Base-by-base conservation (phyloP, 2,888 invertebrate species). In the Orthosia cruda region DNA sequence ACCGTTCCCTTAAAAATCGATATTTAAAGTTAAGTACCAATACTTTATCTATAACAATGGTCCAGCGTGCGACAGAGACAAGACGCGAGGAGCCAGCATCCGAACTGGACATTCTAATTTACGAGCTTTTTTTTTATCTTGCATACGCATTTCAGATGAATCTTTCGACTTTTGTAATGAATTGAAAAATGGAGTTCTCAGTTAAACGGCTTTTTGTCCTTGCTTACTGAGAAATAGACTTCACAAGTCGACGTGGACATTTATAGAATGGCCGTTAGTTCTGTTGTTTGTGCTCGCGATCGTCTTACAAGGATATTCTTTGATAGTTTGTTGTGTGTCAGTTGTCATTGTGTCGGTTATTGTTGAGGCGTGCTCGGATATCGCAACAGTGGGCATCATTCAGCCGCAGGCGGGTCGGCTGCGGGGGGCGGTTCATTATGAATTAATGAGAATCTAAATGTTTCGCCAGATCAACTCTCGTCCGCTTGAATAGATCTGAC, bases 31-130 rank as follows among this genome's bases (percentile, higher is more conserved):
- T 94, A 95, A 94, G 94, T 94, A 95, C 93, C 95, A 94, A 95
- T 95, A 94, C 92, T 91, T 94, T 93, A 93, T 89, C 89, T 88
- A 91, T 91, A 92, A 95, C 94, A 95, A 95, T 94, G 85, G 89
- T 91, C 85, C 85, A 85, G 85, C 87, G 94, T 91, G 93, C 88
- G 93, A 94, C 89, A 83, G 93, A 93, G 94, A 94, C 91, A 88
- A 89, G 82, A 84, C 75, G 80, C 82, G 87, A 89, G 89, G 90
- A 75, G 90, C 80, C 71, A 72, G 83, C 79, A 89, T 89, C 89
- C 90, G 90, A 90, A 93, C 93, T 93, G 93, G 94, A 95, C 96
- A 92, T 96, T 96, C 95, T 96, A 96, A 96, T 96, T 96, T 96
- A 96, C 96, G 96, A 92, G 91, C 89, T 94, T 95, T 95, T 95